Evolutionary conservation across 2,888 invertebrate species (phyloP), one percentile per base, ranked within the genome.

Genomic region (Holacanthella duospinosa): DNA sequence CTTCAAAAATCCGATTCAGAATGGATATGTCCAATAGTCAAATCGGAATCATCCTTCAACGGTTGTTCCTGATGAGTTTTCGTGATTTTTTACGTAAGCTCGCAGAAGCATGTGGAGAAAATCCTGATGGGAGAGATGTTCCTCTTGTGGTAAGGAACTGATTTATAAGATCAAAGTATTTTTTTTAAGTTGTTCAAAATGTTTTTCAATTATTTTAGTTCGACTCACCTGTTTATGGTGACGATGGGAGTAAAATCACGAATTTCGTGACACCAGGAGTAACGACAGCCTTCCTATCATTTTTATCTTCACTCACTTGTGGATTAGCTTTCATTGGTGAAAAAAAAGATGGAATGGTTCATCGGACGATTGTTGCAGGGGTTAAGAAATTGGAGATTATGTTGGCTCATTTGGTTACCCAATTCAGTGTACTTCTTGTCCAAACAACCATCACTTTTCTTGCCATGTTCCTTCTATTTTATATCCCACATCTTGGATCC

Each of bases 251-350:
- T 1, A 29, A 43, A 3, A 25, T 60, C 19, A 60, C 54, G 0
- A 93, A 94, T 77, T 95, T 94, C 78, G 93, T 94, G 61, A 93
- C 94, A 19, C 94, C 94, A 44, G 94, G 94, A 70, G 92, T 95
- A 2, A 29, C 36, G 0, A 29, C 53, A 27, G 58, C 66, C 12
- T 63, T 69, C 16, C 61, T 68, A 3, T 67, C 64, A 53, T 69
- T 69, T 29, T 63, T 62, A 43, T 62, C 66, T 0, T 58, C 67
- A 4, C 61, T 64, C 12, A 59, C 66, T 21, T 59, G 65, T 43
- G 62, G 67, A n/a, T 57, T 67, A 6, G 59, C 68, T 1, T 68
- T 65, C 43, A 70, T 71, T 29, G 62, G 66, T 2, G 71, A 71
- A 43, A 71, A 71, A 62, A 71, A 71, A 55, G 63, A 61, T 9